Conservation (phyloP, 2,888 invertebrate genomes). For the Polietes domitor region DNA sequence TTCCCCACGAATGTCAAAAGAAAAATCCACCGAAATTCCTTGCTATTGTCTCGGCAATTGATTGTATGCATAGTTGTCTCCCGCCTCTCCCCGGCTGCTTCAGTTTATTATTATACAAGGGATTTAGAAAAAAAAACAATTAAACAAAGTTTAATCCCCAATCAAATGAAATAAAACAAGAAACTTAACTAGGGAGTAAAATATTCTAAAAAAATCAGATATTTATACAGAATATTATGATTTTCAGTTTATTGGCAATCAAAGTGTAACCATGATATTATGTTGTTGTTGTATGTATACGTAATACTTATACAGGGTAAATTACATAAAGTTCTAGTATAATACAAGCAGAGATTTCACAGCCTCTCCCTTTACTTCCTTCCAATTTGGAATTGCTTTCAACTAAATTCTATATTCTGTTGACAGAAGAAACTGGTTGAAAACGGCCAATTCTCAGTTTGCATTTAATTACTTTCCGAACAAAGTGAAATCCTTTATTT, state of each 20-base stretch:
- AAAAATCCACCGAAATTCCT: background rate
- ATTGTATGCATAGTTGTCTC: background rate
- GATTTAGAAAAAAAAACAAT: slow-evolving; percentile 8
- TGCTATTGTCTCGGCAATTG: background rate
- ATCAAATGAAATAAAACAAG: background rate
- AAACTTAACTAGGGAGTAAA: slow-evolving; percentile 22
- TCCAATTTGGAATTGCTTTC: background rate
- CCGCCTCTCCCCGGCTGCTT: background rate
- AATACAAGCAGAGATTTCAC: slow-evolving; percentile 14
- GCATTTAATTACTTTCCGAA: slow-evolving; percentile 31
- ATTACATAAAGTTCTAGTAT: background rate
- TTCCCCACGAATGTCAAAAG: background rate
- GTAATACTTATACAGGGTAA: slow-evolving; percentile 18
- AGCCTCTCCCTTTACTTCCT: no score
- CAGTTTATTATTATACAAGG: slow-evolving; percentile 27
- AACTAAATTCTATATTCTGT: background rate
- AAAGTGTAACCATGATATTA: slow-evolving; percentile 34
- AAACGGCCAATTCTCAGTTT: background rate
- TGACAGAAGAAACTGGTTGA: background rate
- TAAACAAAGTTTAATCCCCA: background rate
- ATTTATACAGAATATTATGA: slow-evolving; percentile 25
- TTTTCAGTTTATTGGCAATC: slow-evolving; percentile 38
- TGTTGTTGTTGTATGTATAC: slow-evolving; percentile 8
- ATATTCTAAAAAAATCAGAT: background rate
- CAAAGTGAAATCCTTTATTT: slow-evolving; percentile 13